Base-by-base conservation (phyloP, 2,888 invertebrate genomes). In the Hipparchia sbordonii region DNA sequence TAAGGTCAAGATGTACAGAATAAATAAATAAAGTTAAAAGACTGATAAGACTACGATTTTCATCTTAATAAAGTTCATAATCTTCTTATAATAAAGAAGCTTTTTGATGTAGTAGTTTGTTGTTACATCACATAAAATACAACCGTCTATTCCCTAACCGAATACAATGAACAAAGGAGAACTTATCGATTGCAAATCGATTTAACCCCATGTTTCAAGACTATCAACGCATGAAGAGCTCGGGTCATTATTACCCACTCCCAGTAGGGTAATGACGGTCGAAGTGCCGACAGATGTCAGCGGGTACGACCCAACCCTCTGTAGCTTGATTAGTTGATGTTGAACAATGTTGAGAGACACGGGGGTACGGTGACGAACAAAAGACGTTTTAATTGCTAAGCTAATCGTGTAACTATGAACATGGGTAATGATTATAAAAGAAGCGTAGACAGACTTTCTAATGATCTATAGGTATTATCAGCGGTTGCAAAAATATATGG, bases 311-410 rank as follows among this genome's bases (percentile, higher is more conserved):
- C 71, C 73, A 59, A 67, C 73, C 73, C 69, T 70, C 77, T 75
- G 73, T 63, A 66, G 71, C 74, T 80, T 85, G 84, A 84, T 84
- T 84, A 83, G 82, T 77, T 78, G 56, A 67, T 56, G 67, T 56
- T 85, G 87, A 86, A 84, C 79, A 56, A 67, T 45, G 67, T 56
- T 85, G 87, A 86, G 84, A 85, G 78, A 82, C 72, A 72, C 52
- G 71, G 46, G 67, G 68, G 68, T 61, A 71, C 59, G 56, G 51
- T 67, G 72, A 74, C 67, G 72, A 72, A 74, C 72, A 72, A 72
- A 74, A 67, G 72, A 72, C 52, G n/a, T 67, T 67, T 70, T 72
- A 61, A 66, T 72, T 52, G 51, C 45, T 72, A 51, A 54, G 56
- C 54, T 67, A 63, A 63, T 63, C 48, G 48, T 63, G 6, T 63